Evolutionary conservation across 2,888 invertebrate species (phyloP).

Genomic region (Euphydryas editha): DNA sequence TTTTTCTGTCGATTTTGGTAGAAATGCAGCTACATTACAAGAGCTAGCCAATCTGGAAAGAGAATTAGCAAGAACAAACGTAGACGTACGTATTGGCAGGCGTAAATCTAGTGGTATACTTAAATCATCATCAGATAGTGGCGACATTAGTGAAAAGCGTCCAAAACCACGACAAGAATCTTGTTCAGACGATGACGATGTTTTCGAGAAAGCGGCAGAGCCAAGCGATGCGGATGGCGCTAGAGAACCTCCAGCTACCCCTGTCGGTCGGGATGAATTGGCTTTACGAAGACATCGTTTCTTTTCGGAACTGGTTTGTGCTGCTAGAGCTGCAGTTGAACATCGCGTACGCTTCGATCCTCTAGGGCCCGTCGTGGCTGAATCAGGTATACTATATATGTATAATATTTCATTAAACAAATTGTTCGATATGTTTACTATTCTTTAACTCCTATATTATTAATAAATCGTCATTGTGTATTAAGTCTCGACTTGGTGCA

Average conservation of each 20-base stretch:
- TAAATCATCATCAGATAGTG: conserved; percentile 72
- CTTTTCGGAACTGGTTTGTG: conserved; percentile 90
- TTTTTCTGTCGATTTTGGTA: conserved; percentile 73
- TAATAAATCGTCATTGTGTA: too few relatives aligned
- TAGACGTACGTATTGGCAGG: conserved; percentile 66
- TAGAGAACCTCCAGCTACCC: conserved; percentile 88
- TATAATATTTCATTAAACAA: conserved; percentile 44
- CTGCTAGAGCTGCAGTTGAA: conserved; percentile 88
- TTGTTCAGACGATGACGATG: conserved; percentile 84
- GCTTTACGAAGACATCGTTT: conserved; percentile 90
- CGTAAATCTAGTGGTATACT: conserved; percentile 78
- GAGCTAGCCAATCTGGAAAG: conserved; percentile 70
- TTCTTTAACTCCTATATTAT: too few relatives aligned
- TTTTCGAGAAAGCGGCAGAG: conserved; percentile 80
- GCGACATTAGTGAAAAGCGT: conserved; percentile 60
- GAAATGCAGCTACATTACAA: conserved; percentile 69
- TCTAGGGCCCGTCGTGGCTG: conserved; percentile 86
- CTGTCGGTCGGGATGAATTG: conserved; percentile 90
- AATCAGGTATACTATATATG: too few relatives aligned
- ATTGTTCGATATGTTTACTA: too few relatives aligned
- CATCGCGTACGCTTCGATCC: conserved; percentile 91
- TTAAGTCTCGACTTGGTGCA: too few relatives aligned
- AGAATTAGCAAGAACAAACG: conserved; percentile 71
- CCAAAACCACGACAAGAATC: conserved; percentile 52
- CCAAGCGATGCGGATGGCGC: conserved; percentile 78